phyloP scores from a whole-genome alignment of 2,888 invertebrate species.

The Rhamnusium bicolor region DNA sequence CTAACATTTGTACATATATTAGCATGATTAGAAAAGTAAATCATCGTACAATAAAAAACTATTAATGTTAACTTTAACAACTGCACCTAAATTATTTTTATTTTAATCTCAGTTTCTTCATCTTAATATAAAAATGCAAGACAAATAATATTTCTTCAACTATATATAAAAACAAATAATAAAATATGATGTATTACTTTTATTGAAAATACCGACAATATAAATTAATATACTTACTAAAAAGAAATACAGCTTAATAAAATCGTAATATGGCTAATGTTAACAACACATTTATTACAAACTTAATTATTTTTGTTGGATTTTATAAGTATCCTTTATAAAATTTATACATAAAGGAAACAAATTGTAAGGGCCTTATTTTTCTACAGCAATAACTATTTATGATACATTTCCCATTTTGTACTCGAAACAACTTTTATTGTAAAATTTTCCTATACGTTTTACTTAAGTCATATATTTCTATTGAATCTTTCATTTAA shows the following conservation, averaged over 20 bases:
- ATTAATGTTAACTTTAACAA: no score
- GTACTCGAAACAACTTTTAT: not conserved
- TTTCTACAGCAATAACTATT: not conserved
- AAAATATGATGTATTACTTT: no score
- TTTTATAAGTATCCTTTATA: not conserved
- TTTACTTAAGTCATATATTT: constrained; percentile 18
- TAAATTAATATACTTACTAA: no score
- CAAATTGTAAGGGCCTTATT: not conserved
- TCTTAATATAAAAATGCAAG: no score
- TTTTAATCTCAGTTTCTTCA: no score
- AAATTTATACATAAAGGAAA: not conserved
- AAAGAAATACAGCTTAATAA: not conserved
- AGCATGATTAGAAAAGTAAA: no score
- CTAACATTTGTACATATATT: no score
- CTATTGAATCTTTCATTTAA: constrained; percentile 20
- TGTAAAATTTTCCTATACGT: constrained; percentile 11
- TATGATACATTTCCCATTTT: constrained; percentile 6
- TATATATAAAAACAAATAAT: no score
- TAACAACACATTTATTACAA: not conserved
- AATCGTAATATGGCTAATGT: not conserved
- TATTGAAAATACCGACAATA: no score
- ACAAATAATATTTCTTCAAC: no score
- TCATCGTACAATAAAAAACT: no score
- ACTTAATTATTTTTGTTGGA: not conserved
- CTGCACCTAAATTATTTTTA: no score